Evolutionary conservation across 92 coral and sea anemone species (phyloP), one percentile per base, ranked within the genome.

Genomic region (Isaurus tuberculatus): DNA sequence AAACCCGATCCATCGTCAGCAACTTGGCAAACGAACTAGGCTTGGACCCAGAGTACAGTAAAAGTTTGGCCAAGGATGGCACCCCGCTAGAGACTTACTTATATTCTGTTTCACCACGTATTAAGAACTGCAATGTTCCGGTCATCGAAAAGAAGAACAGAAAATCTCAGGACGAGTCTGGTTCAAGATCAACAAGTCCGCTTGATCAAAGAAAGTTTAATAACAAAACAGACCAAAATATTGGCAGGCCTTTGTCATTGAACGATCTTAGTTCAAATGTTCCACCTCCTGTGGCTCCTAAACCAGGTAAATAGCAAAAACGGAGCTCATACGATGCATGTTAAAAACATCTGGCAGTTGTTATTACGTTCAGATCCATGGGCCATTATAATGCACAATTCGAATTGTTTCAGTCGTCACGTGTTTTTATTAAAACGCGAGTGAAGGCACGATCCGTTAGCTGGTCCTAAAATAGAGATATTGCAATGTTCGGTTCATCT

Each of bases 251-350:
- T 0, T 64, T 74, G 83, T 94, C 98, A 5, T n/a, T 89, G 64
- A 85, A 74, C 63, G 92, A 94, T 44, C 91, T 94, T 26, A 75
- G 94, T 32, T 88, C 89, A 26, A 73, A 6, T 13, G 3, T 49
- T 9, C 89, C 94, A 3, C 93, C 93, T 37, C 95, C 95, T 0
- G 90, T 91, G 0, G 84, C 90, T 8, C 98, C 98, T 34, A 85
- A 60, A 36, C 79, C 75, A 67, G 89, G 98, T 93, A 86, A 67
- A 85, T 55, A 46, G 30, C 7, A 31, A 22, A 63, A 15, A 22
- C 23, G 6, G 4, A 22, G 8, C 61, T 3, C 22, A n/a, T 17
- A 53, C 7, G 25, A 6, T 19, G 2, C 25, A 13, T 1, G 44
- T 40, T 13, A 40, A 40, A 0, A 1, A 53, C 0, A 0, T 53